Conservation (phyloP, 2,797 vertebrate species). For the Hozukius guyotensis region DNA sequence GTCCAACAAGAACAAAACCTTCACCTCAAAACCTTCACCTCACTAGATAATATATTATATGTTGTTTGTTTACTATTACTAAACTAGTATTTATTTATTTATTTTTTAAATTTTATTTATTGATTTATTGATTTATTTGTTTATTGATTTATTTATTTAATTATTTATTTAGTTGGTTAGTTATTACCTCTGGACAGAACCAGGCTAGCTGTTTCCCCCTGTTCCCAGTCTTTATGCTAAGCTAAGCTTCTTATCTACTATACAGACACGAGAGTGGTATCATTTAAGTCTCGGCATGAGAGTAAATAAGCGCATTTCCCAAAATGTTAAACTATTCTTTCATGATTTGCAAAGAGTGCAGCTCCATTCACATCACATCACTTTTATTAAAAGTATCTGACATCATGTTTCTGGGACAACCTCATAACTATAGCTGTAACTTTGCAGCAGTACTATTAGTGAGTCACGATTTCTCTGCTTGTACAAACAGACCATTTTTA, state of each 20-base stretch:
- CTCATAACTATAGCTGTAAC: not conserved
- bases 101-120: no score
- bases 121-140: no score
- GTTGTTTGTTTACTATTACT: not conserved
- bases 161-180: no score
- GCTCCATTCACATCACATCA: not conserved
- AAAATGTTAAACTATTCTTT: not conserved
- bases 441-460: not conserved
- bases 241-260: not conserved
- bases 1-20: not conserved
- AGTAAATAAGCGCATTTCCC: not conserved
- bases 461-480: not conserved
- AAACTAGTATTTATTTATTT: no score
- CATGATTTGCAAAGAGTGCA: not conserved
- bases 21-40: no score
- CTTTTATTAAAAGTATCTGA: constrained; percentile 1
- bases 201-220: not conserved
- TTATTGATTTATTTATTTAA: no score
- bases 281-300: not conserved
- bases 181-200: not conserved
- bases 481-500: not conserved
- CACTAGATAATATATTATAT: not conserved
- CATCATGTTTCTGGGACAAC: not conserved
- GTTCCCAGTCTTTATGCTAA: not conserved
- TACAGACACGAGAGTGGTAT: not conserved